phyloP scores from a whole-genome alignment of 2,113 vertebrate genomes.

The Arenaria interpres region DNA sequence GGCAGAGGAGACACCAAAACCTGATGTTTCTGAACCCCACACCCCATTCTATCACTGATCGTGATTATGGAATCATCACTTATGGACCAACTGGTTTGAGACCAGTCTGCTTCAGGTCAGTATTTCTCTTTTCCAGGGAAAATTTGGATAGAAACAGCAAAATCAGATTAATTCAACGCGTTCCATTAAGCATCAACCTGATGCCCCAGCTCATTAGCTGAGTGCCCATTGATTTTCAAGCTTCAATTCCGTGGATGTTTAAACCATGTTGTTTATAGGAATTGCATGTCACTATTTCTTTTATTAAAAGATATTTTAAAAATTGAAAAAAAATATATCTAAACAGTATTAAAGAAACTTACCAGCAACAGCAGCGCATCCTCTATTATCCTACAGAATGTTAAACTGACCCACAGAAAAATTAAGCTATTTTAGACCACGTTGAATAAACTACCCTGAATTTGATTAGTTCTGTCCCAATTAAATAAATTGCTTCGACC shows the following conservation, averaged over 20 bases:
- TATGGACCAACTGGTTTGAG: neutral
- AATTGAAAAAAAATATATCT: neutral
- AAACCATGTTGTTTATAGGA: neutral
- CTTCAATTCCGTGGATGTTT: neutral
- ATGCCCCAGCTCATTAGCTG: neutral
- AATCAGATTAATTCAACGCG: neutral
- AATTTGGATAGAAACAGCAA: neutral
- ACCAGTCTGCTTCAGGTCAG: neutral
- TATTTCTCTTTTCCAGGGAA: neutral
- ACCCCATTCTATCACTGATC: accelerated
- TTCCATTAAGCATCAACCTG: neutral
- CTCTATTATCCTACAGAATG: neutral
- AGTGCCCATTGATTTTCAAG: neutral
- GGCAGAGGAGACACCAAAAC: neutral
- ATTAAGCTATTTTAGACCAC: neutral
- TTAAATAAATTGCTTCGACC: neutral
- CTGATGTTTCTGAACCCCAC: neutral
- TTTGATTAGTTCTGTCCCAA: neutral
- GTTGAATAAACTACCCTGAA: neutral
- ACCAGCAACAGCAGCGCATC: neutral
- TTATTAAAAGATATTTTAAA: neutral
- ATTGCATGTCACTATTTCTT: neutral
- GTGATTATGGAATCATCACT: neutral
- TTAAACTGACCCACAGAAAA: neutral
- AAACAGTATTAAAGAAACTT: neutral